These are phyloP conservation scores for Petrocephalus microphthalmus DNA, from an alignment of 2,113 vertebrate genomes.

Conservation along the genomic window DNA sequence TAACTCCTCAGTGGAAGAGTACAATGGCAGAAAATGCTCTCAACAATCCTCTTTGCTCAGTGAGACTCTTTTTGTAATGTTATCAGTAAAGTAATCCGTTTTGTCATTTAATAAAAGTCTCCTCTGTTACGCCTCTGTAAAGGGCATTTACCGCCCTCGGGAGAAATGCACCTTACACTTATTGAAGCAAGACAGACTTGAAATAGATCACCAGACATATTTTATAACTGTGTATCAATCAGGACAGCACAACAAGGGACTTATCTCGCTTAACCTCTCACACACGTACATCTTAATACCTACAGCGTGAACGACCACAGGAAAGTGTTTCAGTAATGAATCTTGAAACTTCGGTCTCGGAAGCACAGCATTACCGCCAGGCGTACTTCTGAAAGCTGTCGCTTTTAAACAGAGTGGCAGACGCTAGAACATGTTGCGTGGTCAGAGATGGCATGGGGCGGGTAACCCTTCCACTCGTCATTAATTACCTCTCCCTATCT, in stretches of 20 bases:
- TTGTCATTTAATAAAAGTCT: not conserved
- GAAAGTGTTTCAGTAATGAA: not conserved
- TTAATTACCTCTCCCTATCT: conserved; percentile 16
- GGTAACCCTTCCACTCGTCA: conserved; percentile 18
- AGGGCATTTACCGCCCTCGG: not conserved
- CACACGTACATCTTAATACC: not conserved
- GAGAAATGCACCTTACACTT: not conserved
- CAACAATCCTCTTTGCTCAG: not conserved
- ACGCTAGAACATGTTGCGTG: conserved; percentile 32
- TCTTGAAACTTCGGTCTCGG: not conserved
- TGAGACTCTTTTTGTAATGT: not conserved
- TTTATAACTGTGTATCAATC: not conserved
- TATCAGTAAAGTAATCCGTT: not conserved
- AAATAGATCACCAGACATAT: not conserved
- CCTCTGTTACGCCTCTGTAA: not conserved
- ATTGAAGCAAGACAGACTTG: not conserved
- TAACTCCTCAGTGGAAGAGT: not conserved
- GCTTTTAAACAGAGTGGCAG: conserved; percentile 43
- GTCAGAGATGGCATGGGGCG: conserved; percentile 9
- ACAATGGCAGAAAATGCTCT: not conserved
- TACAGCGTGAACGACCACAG: not conserved
- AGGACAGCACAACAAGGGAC: not conserved
- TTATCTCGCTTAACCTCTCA: not conserved
- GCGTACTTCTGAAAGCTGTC: conserved; percentile 22
- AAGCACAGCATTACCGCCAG: not conserved